Evolutionary conservation across 2,113 vertebrate species (phyloP), one percentile per base, ranked within the genome.

Genomic region (Mesocricetus auratus): DNA sequence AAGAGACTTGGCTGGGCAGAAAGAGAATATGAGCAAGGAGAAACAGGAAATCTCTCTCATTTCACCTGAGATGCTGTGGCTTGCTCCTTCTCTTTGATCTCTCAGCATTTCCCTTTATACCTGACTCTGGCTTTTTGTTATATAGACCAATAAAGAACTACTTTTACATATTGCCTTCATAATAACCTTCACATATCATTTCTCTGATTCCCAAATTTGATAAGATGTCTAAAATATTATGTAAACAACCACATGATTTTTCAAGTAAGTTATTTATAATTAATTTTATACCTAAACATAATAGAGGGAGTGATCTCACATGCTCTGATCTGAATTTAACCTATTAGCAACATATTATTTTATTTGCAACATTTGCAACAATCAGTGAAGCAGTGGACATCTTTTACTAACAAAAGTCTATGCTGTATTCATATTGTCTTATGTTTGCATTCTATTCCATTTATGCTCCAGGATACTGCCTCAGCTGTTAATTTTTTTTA

Each of bases 401-500:
- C 53, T 71, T 60, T 42, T 62, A 42, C 39, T 73, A 36, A 12
- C 1, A n/a, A 24, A n/a, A 19, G 22, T 79, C 60, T 62, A 62
- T 62, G 22, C 21, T 62, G 24, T 86, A 6, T 29, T 53, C 11
- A 50, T 19, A 58, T 60, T 60, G 66, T 47, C 73, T 95, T 50
- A 24, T 10, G 47, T 56, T 90, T 13, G 6, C 17, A 24, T 22
- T 15, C 16, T 26, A 8, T 4, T 3, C 39, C 50, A 68, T 71
- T 74, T 60, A 53, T 73, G 56, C 33, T 26, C 45, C 29, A 24
- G 4, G 1, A 24, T 16, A 11, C n/a, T 6, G 39, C 16, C 4
- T 11, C 36, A 19, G 1, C 39, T n/a, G 8, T 2, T 31, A 7
- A 47, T 47, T 36, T 24, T n/a, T 5, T 8, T 15, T 29, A 2